phyloP scores from a whole-genome alignment of 2,113 vertebrate genomes.

The Anas platyrhynchos region DNA sequence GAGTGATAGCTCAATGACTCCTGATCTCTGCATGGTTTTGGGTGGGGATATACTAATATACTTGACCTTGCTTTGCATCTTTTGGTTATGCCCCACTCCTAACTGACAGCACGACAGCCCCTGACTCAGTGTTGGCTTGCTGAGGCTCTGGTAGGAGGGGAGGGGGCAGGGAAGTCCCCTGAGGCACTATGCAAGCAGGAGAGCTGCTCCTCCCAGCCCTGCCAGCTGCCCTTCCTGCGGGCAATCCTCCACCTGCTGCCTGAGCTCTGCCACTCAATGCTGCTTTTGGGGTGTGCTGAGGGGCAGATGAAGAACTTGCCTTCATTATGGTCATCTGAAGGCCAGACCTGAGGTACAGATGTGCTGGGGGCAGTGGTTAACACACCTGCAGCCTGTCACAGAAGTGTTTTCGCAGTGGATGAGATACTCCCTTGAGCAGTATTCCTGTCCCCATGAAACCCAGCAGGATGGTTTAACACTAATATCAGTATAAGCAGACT shows the following conservation, averaged over 20 bases:
- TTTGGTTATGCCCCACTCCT: not conserved
- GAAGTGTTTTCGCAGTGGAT: not conserved
- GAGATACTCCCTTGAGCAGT: not conserved
- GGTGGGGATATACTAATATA: not conserved
- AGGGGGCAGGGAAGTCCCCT: not conserved
- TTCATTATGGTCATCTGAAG: not conserved
- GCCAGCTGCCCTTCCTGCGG: not conserved
- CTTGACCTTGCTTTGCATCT: not conserved
- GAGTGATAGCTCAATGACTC: not conserved
- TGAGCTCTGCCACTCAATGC: accelerated
- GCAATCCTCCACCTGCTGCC: not conserved
- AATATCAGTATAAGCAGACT: not conserved
- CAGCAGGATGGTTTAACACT: not conserved
- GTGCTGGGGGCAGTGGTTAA: not conserved
- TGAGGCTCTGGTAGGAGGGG: not conserved
- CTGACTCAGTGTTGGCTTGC: not conserved
- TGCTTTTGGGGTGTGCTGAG: not conserved
- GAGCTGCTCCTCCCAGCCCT: not conserved
- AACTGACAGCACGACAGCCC: not conserved
- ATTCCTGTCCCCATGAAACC: not conserved
- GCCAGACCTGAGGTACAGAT: not conserved
- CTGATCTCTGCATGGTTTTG: not conserved
- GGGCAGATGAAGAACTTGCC: not conserved
- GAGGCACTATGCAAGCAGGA: not conserved
- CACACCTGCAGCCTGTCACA: not conserved